phyloP scores from a whole-genome alignment of 2,797 vertebrate genomes.

The Halcyon badia region DNA sequence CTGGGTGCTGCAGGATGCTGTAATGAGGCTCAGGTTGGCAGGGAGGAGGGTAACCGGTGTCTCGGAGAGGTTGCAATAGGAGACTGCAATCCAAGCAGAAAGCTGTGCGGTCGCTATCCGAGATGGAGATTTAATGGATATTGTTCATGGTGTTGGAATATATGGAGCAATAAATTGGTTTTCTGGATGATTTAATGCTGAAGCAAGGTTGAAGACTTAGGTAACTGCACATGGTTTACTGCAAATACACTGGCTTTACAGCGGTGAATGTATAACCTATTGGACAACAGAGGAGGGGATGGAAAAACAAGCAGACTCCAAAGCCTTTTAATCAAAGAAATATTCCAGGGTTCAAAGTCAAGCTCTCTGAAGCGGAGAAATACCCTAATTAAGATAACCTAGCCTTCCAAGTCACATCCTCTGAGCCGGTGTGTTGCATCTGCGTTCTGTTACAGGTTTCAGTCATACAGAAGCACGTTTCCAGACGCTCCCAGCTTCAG shows the following conservation, averaged over 20 bases:
- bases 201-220: conserved; percentile 30
- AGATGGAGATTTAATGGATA: conserved; percentile 62
- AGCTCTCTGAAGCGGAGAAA: neutral
- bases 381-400: neutral
- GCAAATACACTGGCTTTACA: conserved; percentile 40
- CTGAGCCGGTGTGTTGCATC: neutral
- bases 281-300: neutral
- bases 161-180: conserved; percentile 61
- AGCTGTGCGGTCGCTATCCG: conserved; percentile 8
- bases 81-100: neutral
- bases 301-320: neutral
- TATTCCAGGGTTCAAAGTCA: conserved; percentile 8
- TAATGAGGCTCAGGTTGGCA: fast-evolving
- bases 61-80: neutral
- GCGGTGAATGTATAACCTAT: conserved; percentile 31
- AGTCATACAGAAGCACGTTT: neutral
- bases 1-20: neutral
- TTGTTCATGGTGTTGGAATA: conserved; percentile 60
- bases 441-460: neutral
- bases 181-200: conserved; percentile 61
- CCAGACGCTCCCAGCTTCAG: neutral
- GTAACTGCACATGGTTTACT: conserved; percentile 50
- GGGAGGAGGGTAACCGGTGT: neutral
- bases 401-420: neutral
- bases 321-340: conserved; percentile 18